Conservation (phyloP, 1,140 invertebrate genomes). For the Dinoponera quadriceps region DNA sequence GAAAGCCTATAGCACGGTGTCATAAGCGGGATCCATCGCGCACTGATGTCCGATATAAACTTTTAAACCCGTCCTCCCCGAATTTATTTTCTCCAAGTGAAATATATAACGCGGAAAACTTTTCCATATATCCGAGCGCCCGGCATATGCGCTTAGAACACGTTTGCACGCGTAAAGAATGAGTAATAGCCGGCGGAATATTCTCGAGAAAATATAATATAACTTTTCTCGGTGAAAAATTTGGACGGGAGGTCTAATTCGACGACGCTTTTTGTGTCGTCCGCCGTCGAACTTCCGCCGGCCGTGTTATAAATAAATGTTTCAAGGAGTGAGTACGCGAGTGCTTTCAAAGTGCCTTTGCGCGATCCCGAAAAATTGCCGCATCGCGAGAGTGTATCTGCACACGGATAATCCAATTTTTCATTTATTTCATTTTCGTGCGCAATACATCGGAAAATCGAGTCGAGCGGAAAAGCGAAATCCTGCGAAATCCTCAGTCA, state of each 20-base stretch:
- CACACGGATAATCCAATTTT: not conserved
- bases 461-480: not conserved
- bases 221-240: conserved; percentile 13
- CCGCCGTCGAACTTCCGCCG: not conserved
- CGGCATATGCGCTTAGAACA: conserved; percentile 17
- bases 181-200: conserved; percentile 16
- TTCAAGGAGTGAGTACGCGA: not conserved
- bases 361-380: not conserved
- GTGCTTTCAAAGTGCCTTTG: not conserved
- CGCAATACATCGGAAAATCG: not conserved
- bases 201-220: conserved; percentile 5
- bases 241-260: not conserved
- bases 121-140: conserved; percentile 21
- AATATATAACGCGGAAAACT: conserved; percentile 28
- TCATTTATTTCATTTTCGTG: conserved; percentile 3
- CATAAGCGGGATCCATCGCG: conserved; percentile 28
- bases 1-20: not conserved
- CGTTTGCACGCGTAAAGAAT: conserved; percentile 31
- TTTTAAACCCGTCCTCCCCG: conserved; percentile 25
- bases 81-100: conserved; percentile 42
- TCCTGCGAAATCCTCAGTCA: too few relatives aligned
- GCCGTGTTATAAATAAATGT: too few relatives aligned
- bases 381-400: not conserved
- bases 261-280: not conserved
- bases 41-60: conserved; percentile 44